These are phyloP conservation scores for Teleogryllus oceanicus DNA, from an alignment of 2,888 invertebrate genomes.

Conservation along the genomic window DNA sequence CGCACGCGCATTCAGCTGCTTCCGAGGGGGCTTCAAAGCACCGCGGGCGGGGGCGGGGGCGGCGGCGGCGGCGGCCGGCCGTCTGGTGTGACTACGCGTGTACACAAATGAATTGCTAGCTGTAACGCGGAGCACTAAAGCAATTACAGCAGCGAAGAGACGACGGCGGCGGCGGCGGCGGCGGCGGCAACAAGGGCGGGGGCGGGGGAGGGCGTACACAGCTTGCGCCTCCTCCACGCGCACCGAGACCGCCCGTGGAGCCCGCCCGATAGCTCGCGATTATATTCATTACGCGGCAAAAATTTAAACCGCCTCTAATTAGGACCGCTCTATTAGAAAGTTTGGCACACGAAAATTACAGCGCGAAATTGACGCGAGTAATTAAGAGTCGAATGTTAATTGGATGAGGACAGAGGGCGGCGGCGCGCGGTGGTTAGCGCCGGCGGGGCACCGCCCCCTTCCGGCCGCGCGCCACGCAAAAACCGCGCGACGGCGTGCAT, in stretches of 20 bases:
- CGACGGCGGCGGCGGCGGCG: background rate
- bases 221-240: background rate
- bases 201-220: background rate
- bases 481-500: background rate
- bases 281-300: background rate
- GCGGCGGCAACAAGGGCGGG: background rate
- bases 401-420: background rate
- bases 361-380: background rate
- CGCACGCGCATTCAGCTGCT: no score
- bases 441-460: background rate
- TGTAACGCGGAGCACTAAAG: slow-evolving; percentile 7
- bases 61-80: background rate
- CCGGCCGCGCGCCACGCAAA: background rate
- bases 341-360: background rate
- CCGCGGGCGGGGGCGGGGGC: background rate
- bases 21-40: no score
- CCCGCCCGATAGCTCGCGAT: background rate
- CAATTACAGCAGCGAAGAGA: background rate
- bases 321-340: background rate
- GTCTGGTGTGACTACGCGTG: slow-evolving; percentile 18
- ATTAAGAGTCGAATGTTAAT: slow-evolving; percentile 1
- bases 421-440: background rate
- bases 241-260: background rate
- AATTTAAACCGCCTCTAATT: background rate
- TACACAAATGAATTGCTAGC: slow-evolving; percentile 1